A percentile compares a stretch with the other conserved stretches of the same genome.
Conservation (phyloP, 2,113 vertebrate genomes). For the Odontesthes bonariensis region DNA sequence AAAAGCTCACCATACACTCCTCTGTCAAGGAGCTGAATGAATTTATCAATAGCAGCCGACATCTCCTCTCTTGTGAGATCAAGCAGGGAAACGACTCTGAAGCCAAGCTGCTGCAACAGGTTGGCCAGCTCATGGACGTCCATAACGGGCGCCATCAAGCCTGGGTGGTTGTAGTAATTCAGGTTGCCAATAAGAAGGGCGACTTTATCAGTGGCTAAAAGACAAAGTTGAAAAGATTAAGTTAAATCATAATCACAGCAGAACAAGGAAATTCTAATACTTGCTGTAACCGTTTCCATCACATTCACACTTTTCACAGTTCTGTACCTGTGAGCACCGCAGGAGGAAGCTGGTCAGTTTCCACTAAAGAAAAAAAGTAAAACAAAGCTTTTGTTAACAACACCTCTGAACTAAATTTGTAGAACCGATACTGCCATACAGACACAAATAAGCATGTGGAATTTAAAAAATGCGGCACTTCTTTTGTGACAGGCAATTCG, state of each 20-base stretch:
- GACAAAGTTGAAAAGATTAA: neutral
- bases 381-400: neutral
- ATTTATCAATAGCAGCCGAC: constrained; percentile 81
- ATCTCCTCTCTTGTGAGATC: constrained; percentile 89
- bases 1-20: constrained; percentile 87
- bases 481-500: neutral
- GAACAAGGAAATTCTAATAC: neutral
- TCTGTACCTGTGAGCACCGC: constrained; percentile 73
- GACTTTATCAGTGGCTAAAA: constrained; percentile 88
- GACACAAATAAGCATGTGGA: neutral
- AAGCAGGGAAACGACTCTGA: constrained; percentile 89
- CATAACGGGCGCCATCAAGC: constrained; percentile 85
- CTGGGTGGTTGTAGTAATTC: constrained; percentile 84
- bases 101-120: constrained; percentile 85
- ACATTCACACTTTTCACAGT: neutral
- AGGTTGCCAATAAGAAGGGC: constrained; percentile 90
- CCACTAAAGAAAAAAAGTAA: constrained; percentile 44
- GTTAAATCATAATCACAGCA: constrained; percentile 1
- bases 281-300: neutral
- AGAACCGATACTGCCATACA: neutral
- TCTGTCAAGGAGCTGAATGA: constrained; percentile 85
- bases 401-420: neutral
- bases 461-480: neutral
- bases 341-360: constrained; percentile 37
- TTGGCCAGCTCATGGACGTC: constrained; percentile 88